These are phyloP conservation scores for Solea senegalensis DNA, from an alignment of 2,113 vertebrate species.

Conservation along the genomic window DNA sequence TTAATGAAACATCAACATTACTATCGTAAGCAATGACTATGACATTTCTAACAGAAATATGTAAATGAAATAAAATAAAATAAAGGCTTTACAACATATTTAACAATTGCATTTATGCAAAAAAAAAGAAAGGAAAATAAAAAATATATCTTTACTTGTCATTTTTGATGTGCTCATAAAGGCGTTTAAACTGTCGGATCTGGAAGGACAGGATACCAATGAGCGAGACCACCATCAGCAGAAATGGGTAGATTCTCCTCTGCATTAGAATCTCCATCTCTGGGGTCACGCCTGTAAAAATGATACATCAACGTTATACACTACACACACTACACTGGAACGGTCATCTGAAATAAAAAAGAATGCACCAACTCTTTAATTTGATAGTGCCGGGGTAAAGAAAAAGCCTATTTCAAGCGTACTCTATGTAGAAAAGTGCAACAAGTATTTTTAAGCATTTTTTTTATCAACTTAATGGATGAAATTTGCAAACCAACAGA, in stretches of 20 bases:
- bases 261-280: slow-evolving; percentile 98
- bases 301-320: no score
- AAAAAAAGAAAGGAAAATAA: background rate
- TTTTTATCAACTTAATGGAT: background rate
- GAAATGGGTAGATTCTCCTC: slow-evolving; percentile 96
- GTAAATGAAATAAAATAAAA: no score
- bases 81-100: no score
- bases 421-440: background rate
- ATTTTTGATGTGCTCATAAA: slow-evolving; percentile 99
- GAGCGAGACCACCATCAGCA: slow-evolving; percentile 96
- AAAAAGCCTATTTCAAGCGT: background rate
- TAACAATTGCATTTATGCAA: no score
- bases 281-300: slow-evolving; percentile 86
- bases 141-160: slow-evolving; percentile 89
- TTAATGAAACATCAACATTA: no score
- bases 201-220: slow-evolving; percentile 98
- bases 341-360: background rate
- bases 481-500: background rate
- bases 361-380: background rate
- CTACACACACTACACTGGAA: background rate
- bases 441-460: background rate
- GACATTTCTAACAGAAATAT: no score
- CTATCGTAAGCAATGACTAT: no score
- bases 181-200: slow-evolving; percentile 98
- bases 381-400: background rate